Evolutionary conservation across 2,113 vertebrate genomes (phyloP).

Genomic region (Osmerus eperlanus): DNA sequence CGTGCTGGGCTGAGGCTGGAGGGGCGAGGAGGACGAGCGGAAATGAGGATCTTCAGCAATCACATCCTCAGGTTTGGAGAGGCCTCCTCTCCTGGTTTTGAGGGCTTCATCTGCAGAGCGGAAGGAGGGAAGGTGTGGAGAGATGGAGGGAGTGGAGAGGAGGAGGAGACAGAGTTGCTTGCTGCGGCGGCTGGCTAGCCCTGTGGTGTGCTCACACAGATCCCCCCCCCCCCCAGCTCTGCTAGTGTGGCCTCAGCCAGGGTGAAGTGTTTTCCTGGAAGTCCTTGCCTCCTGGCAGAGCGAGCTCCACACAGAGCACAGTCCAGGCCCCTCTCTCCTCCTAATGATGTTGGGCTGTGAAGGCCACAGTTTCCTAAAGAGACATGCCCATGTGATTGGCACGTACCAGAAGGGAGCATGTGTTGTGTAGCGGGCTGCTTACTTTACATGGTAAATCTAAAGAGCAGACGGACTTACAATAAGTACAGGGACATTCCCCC

Average conservation of each 20-base stretch:
- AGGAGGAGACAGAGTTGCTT: not conserved
- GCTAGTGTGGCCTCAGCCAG: too few species aligned
- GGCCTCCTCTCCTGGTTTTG: not conserved
- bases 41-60: constrained; percentile 11
- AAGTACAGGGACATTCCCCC: too few species aligned
- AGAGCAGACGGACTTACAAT: too few species aligned
- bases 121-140: not conserved
- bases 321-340: too few species aligned
- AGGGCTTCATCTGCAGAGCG: constrained; percentile 1
- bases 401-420: not conserved
- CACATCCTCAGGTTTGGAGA: not conserved
- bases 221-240: too few species aligned
- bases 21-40: not conserved
- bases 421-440: too few species aligned
- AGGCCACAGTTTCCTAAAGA: not conserved
- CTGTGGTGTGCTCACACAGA: too few species aligned
- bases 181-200: too few species aligned
- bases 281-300: too few species aligned
- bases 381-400: not conserved
- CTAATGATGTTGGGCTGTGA: not conserved
- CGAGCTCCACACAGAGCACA: too few species aligned
- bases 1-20: not conserved
- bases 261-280: too few species aligned
- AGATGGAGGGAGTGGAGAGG: not conserved
- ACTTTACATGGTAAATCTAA: too few species aligned